phyloP scores from a whole-genome alignment of 2,888 invertebrate genomes.

The Dyspetes luteomarginatus region DNA sequence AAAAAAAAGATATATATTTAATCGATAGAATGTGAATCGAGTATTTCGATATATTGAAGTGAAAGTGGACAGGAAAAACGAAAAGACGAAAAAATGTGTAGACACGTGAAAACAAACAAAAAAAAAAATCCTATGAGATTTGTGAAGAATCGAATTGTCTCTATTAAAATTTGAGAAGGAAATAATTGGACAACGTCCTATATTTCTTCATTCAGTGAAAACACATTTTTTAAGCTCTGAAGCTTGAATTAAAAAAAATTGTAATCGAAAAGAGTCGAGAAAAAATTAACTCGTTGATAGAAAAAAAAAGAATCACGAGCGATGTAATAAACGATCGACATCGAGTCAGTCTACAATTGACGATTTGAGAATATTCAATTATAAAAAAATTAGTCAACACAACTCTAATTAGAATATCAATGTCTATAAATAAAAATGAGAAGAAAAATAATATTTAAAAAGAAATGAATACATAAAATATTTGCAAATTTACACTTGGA shows the following conservation, averaged over 20 bases:
- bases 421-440: conserved; percentile 48
- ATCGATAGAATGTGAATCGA: background rate
- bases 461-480: background rate
- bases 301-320: background rate
- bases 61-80: background rate
- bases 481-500: background rate
- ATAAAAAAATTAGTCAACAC: conserved; percentile 4
- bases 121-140: too few relatives aligned
- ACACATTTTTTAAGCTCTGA: too few relatives aligned
- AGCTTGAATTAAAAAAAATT: background rate
- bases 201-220: too few relatives aligned
- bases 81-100: background rate
- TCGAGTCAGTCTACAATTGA: background rate
- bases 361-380: conserved; percentile 15
- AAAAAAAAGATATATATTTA: background rate
- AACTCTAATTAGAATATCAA: conserved; percentile 52
- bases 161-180: too few relatives aligned
- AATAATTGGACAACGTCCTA: too few relatives aligned
- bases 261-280: background rate
- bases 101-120: background rate
- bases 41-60: background rate
- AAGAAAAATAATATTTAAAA: background rate
- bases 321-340: background rate
- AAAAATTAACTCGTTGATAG: too few relatives aligned
- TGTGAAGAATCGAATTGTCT: too few relatives aligned